Percentiles rank a stretch among this genome's conserved stretches.
These are phyloP conservation scores for Nephotettix cincticeps DNA, from an alignment of 1,140 invertebrate species.

Conservation along the genomic window DNA sequence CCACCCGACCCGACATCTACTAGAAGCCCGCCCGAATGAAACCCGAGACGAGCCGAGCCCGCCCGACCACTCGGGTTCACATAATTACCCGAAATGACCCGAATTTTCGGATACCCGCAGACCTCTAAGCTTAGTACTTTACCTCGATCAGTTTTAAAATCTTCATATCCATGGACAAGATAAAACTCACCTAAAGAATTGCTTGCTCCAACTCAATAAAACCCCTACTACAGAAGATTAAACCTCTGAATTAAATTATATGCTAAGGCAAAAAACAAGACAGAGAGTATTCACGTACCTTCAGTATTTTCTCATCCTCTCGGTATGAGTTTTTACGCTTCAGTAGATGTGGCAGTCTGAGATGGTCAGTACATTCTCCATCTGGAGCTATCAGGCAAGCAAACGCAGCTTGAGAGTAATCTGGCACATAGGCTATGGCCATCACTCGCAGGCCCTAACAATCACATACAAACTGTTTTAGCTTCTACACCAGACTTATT, in stretches of 20 bases:
- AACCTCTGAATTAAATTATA: conserved; percentile 6
- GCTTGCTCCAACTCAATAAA: too few species aligned
- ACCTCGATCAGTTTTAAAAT: too few species aligned
- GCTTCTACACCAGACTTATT: neutral
- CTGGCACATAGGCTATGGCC: conserved; percentile 84
- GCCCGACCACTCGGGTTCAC: too few species aligned
- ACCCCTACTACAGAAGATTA: too few species aligned
- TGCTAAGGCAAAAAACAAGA: neutral
- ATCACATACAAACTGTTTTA: neutral
- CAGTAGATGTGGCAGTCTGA: conserved; percentile 81
- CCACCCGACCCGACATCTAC: too few species aligned
- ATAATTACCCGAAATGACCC: too few species aligned
- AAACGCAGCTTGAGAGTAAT: conserved; percentile 86
- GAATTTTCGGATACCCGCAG: too few species aligned
- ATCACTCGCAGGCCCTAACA: conserved; percentile 79
- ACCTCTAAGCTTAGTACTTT: too few species aligned
- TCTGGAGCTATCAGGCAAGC: conserved; percentile 83
- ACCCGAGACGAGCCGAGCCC: too few species aligned
- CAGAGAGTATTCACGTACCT: conserved; percentile 51
- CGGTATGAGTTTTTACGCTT: conserved; percentile 77
- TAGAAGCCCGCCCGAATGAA: too few species aligned
- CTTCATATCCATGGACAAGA: too few species aligned
- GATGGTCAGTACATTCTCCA: conserved; percentile 88
- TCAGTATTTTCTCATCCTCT: conserved; percentile 68
- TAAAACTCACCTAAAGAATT: too few species aligned